Percentiles rank a stretch among this genome's conserved stretches.
Evolutionary conservation across 2,113 vertebrate species (phyloP).

Genomic region (Platichthys flesus): DNA sequence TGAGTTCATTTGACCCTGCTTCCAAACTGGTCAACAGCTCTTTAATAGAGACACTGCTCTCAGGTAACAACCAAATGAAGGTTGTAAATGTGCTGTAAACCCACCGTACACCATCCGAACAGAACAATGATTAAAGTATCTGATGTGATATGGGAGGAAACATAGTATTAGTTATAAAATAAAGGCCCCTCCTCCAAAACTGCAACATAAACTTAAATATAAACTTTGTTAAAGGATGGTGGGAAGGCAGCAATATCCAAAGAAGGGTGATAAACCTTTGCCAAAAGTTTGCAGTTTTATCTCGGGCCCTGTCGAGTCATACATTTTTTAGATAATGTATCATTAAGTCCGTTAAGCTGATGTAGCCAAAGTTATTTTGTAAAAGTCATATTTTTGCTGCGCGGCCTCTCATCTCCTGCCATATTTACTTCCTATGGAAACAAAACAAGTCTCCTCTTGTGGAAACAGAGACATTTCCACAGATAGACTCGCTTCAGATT

Average conservation of each 20-base stretch:
- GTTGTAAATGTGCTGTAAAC: neutral
- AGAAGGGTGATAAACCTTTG: neutral
- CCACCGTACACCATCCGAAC: neutral
- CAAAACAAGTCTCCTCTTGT: constrained; percentile 43
- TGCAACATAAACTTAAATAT: neutral
- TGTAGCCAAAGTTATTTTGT: constrained; percentile 37
- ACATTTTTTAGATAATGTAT: constrained; percentile 35
- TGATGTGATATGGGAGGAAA: too few species aligned
- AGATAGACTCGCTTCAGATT: constrained; percentile 6
- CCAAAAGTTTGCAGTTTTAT: constrained; percentile 34
- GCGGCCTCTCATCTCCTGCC: constrained; percentile 29
- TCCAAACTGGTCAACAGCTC: too few species aligned
- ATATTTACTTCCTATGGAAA: constrained; percentile 54
- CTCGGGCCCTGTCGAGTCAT: constrained; percentile 21
- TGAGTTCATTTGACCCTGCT: too few species aligned
- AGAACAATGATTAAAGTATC: neutral
- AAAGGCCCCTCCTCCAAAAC: too few species aligned
- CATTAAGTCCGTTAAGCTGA: constrained; percentile 47
- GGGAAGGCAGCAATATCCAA: neutral
- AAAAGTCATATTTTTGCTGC: constrained; percentile 15
- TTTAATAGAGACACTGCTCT: too few species aligned
- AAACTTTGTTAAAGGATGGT: neutral
- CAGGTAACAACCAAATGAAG: too few species aligned
- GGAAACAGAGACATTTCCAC: constrained; percentile 27
- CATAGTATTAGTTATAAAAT: neutral